Evolutionary conservation across 2,888 invertebrate species (phyloP), one percentile per base, ranked within the genome.

Genomic region (Dugesia japonica): DNA sequence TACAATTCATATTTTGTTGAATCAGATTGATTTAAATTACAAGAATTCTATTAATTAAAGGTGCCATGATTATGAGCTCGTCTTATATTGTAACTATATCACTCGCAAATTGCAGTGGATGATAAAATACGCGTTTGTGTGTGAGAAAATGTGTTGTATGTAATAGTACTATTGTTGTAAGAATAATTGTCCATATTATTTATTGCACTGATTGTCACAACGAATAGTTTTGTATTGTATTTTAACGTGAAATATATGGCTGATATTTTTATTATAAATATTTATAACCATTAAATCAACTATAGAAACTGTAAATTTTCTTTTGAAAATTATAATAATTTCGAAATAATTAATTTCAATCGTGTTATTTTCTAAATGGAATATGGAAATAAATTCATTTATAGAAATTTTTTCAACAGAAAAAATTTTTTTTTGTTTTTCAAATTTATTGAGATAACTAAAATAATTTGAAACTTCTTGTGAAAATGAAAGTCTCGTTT

Each of bases 161-260:
- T 56, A 23, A 1, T 23, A 20, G 56, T 56, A 56, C n/a, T 23
- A 56, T 20, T 56, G 56, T 56, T 56, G 56, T 56, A 56, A 56
- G 56, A 56, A 56, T 56, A 56, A 56, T 56, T 56, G 56, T 56
- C 56, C 56, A 56, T 56, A 56, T 56, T 56, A 56, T 56, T 56
- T 56, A 56, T 56, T 56, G 56, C 56, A 56, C 56, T 56, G 56
- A 56, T 56, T 56, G 56, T 56, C 56, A 56, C 56, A 56, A 56
- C 56, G 56, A 56, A 56, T 56, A 56, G 56, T 56, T 56, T 56
- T 56, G 56, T 56, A 56, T 56, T 56, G 56, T 56, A 56, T 56
- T 56, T 56, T 56, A 56, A 56, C 56, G 56, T 56, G 56, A 56
- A 56, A 56, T 56, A 56, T 56, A 56, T 56, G 56, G 56, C 56